These are phyloP conservation scores for Mechanitis mazaeus DNA, from an alignment of 2,888 invertebrate genomes.

Conservation along the genomic window DNA sequence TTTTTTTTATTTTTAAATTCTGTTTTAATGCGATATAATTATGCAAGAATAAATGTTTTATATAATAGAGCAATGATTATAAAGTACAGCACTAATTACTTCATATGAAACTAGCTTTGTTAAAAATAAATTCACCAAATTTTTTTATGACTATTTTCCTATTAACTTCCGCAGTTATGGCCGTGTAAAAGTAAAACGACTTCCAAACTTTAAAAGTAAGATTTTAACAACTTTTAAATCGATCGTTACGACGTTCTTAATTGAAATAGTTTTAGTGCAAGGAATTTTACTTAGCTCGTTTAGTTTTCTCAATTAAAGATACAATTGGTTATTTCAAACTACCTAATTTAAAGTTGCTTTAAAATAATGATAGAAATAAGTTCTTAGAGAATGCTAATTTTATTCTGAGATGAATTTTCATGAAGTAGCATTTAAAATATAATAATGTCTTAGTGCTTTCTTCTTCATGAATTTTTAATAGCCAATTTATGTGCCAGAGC, in stretches of 20 bases:
- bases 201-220: slow-evolving; percentile 46
- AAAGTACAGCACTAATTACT: too few species aligned
- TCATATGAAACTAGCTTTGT: too few species aligned
- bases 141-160: too few species aligned
- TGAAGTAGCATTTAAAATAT: too few species aligned
- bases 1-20: too few species aligned
- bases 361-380: background rate
- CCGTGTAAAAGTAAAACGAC: slow-evolving; percentile 36
- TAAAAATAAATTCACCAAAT: too few species aligned
- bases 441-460: too few species aligned
- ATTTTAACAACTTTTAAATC: slow-evolving; percentile 62
- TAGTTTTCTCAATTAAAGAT: slow-evolving; percentile 14
- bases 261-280: slow-evolving; percentile 55
- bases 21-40: too few species aligned
- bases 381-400: too few species aligned
- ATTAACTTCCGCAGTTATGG: background rate
- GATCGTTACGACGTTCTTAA: slow-evolving; percentile 58
- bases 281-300: slow-evolving; percentile 31
- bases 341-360: background rate
- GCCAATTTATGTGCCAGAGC: slow-evolving; percentile 16
- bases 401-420: too few species aligned
- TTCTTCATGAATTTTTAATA: slow-evolving; percentile 15
- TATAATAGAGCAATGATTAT: too few species aligned
- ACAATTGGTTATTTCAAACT: slow-evolving; percentile 6
- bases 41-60: too few species aligned